A percentile compares a stretch with the other conserved stretches of the same genome.
Conservation (phyloP, 2,888 invertebrate genomes). For the Calliphora vomitoria region DNA sequence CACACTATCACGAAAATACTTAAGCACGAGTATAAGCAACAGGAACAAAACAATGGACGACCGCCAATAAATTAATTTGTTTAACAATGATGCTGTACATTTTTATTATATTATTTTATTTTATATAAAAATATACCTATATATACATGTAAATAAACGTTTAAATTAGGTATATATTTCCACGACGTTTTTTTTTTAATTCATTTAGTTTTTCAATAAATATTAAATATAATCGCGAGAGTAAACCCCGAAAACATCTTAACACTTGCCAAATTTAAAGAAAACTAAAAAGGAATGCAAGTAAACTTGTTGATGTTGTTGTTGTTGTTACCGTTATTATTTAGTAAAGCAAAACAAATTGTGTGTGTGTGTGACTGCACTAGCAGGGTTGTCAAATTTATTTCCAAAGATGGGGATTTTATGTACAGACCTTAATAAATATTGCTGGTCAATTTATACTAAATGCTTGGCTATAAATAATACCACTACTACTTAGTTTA, state of each 20-base stretch:
- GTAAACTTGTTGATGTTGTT: background rate
- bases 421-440: too few species aligned
- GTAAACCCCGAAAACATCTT: background rate
- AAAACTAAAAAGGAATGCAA: slow-evolving; percentile 5
- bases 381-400: too few species aligned
- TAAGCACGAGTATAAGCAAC: too few species aligned
- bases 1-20: too few species aligned
- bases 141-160: background rate
- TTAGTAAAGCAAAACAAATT: too few species aligned
- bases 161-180: background rate
- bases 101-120: too few species aligned
- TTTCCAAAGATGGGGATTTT: too few species aligned
- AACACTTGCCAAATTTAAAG: slow-evolving; percentile 1
- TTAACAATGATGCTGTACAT: background rate
- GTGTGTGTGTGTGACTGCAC: background rate
- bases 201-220: background rate
- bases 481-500: too few species aligned
- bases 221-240: background rate
- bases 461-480: too few species aligned
- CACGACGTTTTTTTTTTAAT: background rate
- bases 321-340: background rate
- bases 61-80: too few species aligned
- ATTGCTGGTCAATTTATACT: too few species aligned
- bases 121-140: background rate
- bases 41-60: too few species aligned